Percentiles rank a stretch among this genome's conserved stretches.
Evolutionary conservation across 2,888 invertebrate species (phyloP).

Genomic region (Aspidiotus rigidus): DNA sequence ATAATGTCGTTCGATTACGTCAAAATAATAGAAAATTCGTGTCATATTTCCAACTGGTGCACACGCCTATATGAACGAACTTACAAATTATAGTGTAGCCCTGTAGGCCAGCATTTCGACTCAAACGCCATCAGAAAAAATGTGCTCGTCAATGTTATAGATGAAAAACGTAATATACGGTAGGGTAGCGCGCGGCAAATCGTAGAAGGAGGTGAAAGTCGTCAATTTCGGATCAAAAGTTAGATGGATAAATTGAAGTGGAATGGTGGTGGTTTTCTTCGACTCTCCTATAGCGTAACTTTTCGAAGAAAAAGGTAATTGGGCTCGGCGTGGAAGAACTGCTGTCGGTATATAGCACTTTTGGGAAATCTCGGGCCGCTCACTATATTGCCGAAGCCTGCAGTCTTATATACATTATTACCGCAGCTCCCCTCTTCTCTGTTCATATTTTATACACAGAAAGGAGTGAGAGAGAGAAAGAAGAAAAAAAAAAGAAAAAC

Average conservation of each 20-base stretch:
- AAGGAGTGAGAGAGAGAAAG: not conserved
- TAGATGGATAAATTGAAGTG: slow-evolving; percentile 30
- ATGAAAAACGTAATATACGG: too few relatives aligned
- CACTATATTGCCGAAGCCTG: slow-evolving; percentile 31
- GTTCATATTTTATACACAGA: not conserved
- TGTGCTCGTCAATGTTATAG: too few relatives aligned
- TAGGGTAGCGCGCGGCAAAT: too few relatives aligned
- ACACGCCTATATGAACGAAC: too few relatives aligned
- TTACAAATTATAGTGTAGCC: too few relatives aligned
- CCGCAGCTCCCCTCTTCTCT: slow-evolving; percentile 14
- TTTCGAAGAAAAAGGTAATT: slow-evolving; percentile 30
- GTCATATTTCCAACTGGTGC: too few relatives aligned
- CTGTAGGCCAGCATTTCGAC: too few relatives aligned
- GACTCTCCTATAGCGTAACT: slow-evolving; percentile 13
- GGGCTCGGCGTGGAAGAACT: slow-evolving; percentile 29
- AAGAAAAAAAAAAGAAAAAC: slow-evolving; percentile 22
- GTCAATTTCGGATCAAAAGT: slow-evolving; percentile 31
- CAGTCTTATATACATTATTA: slow-evolving; percentile 32
- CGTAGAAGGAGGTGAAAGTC: slow-evolving; percentile 6
- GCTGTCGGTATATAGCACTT: slow-evolving; percentile 33
- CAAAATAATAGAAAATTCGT: too few relatives aligned
- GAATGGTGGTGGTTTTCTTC: slow-evolving; percentile 18
- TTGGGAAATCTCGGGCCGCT: slow-evolving; percentile 33
- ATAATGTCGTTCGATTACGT: too few relatives aligned
- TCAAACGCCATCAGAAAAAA: too few relatives aligned